Conservation (phyloP, 2,797 vertebrate species). For the Hypotaenidia philippensis region DNA sequence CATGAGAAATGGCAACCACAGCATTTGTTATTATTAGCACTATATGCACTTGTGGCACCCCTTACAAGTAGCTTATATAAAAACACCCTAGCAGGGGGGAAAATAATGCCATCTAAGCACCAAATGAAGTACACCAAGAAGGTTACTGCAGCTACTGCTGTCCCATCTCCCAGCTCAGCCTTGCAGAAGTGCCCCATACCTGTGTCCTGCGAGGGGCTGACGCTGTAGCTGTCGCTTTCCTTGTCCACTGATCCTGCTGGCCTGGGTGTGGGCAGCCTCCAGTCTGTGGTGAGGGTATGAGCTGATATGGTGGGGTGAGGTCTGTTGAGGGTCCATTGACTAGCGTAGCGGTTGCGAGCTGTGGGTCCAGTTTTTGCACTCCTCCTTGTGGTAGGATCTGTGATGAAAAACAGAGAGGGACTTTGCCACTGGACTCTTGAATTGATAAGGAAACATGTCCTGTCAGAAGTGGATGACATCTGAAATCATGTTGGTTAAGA, state of each 20-base stretch:
- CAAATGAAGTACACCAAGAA: not conserved
- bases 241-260: slow-evolving; percentile 96
- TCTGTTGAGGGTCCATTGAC: slow-evolving; percentile 99
- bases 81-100: not conserved
- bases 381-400: slow-evolving; percentile 97
- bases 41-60: not conserved
- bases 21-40: not conserved
- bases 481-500: not conserved
- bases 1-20: not conserved
- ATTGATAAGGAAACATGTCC: not conserved
- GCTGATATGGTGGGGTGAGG: slow-evolving; percentile 96
- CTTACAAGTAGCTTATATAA: not conserved
- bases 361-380: slow-evolving; percentile 95
- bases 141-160: not conserved
- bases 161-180: rapidly evolving
- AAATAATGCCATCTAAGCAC: not conserved
- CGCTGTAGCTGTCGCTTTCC: slow-evolving; percentile 98
- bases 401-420: not conserved
- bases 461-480: not conserved
- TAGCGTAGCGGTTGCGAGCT: slow-evolving; percentile 93
- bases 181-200: slow-evolving; percentile 74
- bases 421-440: not conserved
- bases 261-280: slow-evolving; percentile 95
- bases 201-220: slow-evolving; percentile 98
- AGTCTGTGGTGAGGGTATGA: slow-evolving; percentile 97